Conservation (phyloP, 1,140 invertebrate genomes). For the Drosophila grimshawi region DNA sequence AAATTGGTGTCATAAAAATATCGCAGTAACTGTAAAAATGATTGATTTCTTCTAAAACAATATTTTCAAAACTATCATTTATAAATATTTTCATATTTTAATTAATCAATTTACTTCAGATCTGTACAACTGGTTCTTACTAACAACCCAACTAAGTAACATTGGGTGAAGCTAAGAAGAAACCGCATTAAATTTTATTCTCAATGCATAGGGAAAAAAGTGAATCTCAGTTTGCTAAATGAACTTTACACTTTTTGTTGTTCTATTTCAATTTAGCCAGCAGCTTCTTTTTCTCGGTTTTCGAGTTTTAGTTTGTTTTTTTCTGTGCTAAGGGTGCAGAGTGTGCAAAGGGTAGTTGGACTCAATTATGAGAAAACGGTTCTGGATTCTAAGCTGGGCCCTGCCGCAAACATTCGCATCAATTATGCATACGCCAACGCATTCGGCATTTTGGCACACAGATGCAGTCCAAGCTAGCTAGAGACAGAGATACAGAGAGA, state of each 20-base stretch:
- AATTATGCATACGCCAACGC: slow-evolving; percentile 82
- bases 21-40: slow-evolving; percentile 24
- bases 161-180: neutral
- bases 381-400: slow-evolving; percentile 52
- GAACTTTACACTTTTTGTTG: slow-evolving; percentile 43
- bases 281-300: slow-evolving; percentile 27
- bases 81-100: too few species aligned
- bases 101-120: too few species aligned
- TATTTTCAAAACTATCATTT: too few species aligned
- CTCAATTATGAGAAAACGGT: slow-evolving; percentile 60
- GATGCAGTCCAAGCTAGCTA: slow-evolving; percentile 9
- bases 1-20: slow-evolving; percentile 20
- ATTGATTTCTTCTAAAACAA: too few species aligned
- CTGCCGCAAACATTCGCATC: slow-evolving; percentile 80
- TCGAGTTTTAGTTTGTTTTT: slow-evolving; percentile 21
- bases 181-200: slow-evolving; percentile 58
- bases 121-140: too few species aligned
- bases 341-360: slow-evolving; percentile 6
- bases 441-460: slow-evolving; percentile 42
- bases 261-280: slow-evolving; percentile 18
- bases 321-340: slow-evolving; percentile 8
- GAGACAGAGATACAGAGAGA: slow-evolving; percentile 1
- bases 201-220: neutral
- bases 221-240: slow-evolving; percentile 53
- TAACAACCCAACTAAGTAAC: too few species aligned